Percentiles rank a stretch among this genome's conserved stretches.
Evolutionary conservation across 2,888 invertebrate genomes (phyloP).

Genomic region (Acronicta psi): DNA sequence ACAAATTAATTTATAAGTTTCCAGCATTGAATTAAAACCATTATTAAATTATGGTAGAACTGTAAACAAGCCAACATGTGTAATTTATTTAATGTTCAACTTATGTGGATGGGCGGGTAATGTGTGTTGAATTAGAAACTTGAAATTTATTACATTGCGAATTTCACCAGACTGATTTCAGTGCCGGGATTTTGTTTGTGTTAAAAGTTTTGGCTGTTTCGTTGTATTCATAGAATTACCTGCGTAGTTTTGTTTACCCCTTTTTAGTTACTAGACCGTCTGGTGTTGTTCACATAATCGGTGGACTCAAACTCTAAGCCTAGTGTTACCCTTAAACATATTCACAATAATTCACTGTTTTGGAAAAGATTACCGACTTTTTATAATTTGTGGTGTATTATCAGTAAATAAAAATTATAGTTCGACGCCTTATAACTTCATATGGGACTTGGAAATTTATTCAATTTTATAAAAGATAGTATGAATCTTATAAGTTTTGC

Average conservation of each 20-base stretch:
- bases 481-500: no score
- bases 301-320: no score
- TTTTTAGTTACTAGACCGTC: background rate
- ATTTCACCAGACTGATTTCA: slow-evolving; percentile 32
- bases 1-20: slow-evolving; percentile 38
- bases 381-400: no score
- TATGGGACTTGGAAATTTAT: no score
- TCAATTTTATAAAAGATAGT: no score
- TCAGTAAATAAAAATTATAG: no score
- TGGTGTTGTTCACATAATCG: no score
- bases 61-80: slow-evolving; percentile 53
- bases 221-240: slow-evolving; percentile 9
- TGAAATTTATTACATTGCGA: slow-evolving; percentile 19
- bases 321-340: no score
- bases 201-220: slow-evolving; percentile 9
- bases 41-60: slow-evolving; percentile 57
- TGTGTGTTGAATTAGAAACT: slow-evolving; percentile 49
- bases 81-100: slow-evolving; percentile 57
- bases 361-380: no score
- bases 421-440: no score
- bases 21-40: slow-evolving; percentile 60
- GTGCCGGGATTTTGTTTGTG: slow-evolving; percentile 25
- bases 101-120: slow-evolving; percentile 41
- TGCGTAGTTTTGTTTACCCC: slow-evolving; percentile 3
- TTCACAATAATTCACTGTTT: no score